Percentiles rank a stretch among this genome's conserved stretches.
These are phyloP conservation scores for Spisula subtruncata DNA, from an alignment of 2,888 invertebrate genomes.

Conservation along the genomic window DNA sequence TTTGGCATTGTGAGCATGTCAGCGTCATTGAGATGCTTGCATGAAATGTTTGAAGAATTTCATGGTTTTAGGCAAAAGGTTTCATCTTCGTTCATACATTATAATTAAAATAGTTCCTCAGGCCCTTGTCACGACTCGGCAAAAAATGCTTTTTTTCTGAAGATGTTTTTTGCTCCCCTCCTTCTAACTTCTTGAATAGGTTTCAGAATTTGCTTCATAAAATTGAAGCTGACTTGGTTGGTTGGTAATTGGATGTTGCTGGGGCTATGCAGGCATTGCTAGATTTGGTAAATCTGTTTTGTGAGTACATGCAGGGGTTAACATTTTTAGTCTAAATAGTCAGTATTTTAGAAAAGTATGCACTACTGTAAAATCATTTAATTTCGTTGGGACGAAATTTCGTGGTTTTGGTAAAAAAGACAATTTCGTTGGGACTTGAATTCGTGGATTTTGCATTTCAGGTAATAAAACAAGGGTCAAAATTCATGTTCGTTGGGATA, in stretches of 20 bases:
- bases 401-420: no score
- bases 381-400: no score
- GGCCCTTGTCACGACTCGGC: not conserved
- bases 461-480: no score
- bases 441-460: no score
- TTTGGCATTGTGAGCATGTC: conserved; percentile 35
- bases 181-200: not conserved
- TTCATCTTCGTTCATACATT: not conserved
- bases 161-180: not conserved
- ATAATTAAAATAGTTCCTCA: conserved; percentile 22
- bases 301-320: not conserved
- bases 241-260: not conserved
- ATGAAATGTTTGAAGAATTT: conserved; percentile 44
- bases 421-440: no score
- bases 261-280: not conserved
- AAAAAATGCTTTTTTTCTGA: conserved; percentile 7
- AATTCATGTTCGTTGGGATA: no score
- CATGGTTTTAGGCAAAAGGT: conserved; percentile 30
- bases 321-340: no score
- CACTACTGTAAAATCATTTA: no score
- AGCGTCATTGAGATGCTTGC: conserved; percentile 42
- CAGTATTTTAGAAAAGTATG: no score
- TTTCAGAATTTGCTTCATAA: not conserved
- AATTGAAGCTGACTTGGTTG: not conserved
- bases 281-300: not conserved